These are phyloP conservation scores for Pogonognathellus flavescens DNA, from an alignment of 1,140 invertebrate species.

Conservation along the genomic window DNA sequence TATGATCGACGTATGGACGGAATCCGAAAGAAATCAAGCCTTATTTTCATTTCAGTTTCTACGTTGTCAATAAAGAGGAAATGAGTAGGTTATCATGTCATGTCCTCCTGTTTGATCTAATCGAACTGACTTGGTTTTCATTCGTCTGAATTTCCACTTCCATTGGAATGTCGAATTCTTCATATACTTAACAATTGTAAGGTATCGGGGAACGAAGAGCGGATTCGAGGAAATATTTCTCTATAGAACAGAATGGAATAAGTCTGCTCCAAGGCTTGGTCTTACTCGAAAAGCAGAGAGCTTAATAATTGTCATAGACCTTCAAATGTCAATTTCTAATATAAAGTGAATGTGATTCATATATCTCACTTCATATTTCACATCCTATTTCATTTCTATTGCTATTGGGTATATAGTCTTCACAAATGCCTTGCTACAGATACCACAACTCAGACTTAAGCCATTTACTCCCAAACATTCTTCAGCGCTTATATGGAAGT, in stretches of 20 bases:
- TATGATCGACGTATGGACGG: no score
- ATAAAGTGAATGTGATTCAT: not conserved
- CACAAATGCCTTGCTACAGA: not conserved
- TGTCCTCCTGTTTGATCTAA: not conserved
- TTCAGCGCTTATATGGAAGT: not conserved
- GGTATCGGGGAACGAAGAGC: not conserved
- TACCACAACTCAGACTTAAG: not conserved
- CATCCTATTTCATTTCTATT: not conserved
- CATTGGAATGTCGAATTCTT: conserved; percentile 4
- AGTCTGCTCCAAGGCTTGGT: not conserved
- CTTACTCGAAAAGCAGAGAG: not conserved
- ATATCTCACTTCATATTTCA: not conserved
- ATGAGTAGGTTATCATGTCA: conserved; percentile 24
- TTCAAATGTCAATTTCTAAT: conserved; percentile 24
- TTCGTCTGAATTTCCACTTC: not conserved
- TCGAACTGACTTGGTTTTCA: not conserved
- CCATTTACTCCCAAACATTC: not conserved
- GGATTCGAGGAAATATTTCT: not conserved
- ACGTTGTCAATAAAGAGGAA: not conserved
- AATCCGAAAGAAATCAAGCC: not conserved
- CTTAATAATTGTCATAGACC: conserved; percentile 9
- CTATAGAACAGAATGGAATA: not conserved
- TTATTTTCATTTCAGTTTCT: not conserved
- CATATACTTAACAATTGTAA: not conserved
- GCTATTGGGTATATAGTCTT: not conserved